Evolutionary conservation across 2,888 invertebrate genomes (phyloP).

Genomic region (Mantis religiosa): DNA sequence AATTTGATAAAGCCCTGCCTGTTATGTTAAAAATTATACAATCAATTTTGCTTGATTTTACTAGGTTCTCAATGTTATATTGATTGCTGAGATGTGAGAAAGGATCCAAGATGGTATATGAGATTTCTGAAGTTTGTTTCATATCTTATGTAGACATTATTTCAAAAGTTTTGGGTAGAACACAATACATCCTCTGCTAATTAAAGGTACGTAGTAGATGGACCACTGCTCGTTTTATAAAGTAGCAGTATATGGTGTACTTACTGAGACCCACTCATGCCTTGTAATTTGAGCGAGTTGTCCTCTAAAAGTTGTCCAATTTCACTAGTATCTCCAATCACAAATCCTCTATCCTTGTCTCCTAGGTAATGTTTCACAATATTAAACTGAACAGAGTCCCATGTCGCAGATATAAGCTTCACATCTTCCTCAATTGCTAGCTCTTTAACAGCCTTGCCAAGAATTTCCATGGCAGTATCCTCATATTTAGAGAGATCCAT

Average conservation of each 20-base stretch:
- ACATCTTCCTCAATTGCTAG: slow-evolving; percentile 86
- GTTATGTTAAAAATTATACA: too few species aligned
- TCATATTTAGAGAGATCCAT: slow-evolving; percentile 86
- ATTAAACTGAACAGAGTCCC: slow-evolving; percentile 55
- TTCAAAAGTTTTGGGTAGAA: too few species aligned
- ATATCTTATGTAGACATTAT: too few species aligned
- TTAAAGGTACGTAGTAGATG: too few species aligned
- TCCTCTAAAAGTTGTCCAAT: slow-evolving; percentile 79
- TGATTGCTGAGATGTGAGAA: too few species aligned
- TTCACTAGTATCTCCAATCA: slow-evolving; percentile 80
- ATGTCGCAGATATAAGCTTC: slow-evolving; percentile 69
- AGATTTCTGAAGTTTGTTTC: too few species aligned
- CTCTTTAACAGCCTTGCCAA: slow-evolving; percentile 85
- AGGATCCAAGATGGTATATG: too few species aligned
- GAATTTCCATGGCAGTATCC: slow-evolving; percentile 80
- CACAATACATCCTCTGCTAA: too few species aligned
- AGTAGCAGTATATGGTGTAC: slow-evolving; percentile 39
- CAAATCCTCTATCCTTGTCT: slow-evolving; percentile 72
- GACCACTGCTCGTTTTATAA: too few species aligned
- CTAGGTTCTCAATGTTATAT: too few species aligned
- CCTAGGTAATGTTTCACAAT: slow-evolving; percentile 64
- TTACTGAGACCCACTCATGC: slow-evolving; percentile 82
- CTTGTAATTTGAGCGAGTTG: slow-evolving; percentile 84
- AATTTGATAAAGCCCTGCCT: too few species aligned
- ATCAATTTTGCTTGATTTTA: too few species aligned